Evolutionary conservation across 92 coral and sea anemone species (phyloP), one percentile per base, ranked within the genome.

Genomic region (Galaxea fascicularis): DNA sequence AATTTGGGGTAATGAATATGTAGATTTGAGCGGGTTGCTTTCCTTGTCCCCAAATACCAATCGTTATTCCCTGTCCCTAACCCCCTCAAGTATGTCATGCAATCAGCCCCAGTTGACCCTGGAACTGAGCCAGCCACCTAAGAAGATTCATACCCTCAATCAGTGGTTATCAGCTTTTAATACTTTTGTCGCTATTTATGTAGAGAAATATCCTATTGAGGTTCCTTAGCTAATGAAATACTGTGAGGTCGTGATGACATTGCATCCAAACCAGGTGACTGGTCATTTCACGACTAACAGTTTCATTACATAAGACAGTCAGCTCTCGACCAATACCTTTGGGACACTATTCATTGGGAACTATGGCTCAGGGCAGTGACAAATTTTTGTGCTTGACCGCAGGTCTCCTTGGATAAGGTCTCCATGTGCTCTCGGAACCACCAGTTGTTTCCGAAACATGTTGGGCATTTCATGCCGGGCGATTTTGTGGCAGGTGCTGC

Each of bases 141-240:
- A n/a, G n/a, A n/a, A n/a, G n/a, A n/a, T n/a, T n/a, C n/a, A n/a
- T n/a, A n/a, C n/a, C n/a, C n/a, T n/a, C n/a, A n/a, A n/a, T n/a
- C n/a, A n/a, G n/a, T n/a, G n/a, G n/a, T n/a, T n/a, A n/a, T n/a
- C n/a, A n/a, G n/a, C n/a, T n/a, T n/a, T n/a, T n/a, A n/a, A n/a
- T 63, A 26, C 68, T 63, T 63, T 63, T n/a, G 68, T 63, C 28
- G 31, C 68, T 29, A 27, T 63, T 26, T 63, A 63, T 63, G 68
- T 63, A 22, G 28, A 63, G 68, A 63, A 58, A 63, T 10, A 24
- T 63, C 68, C 41, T 1, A 63, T 10, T 27, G 31, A 63, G 31
- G 68, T 29, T 63, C 30, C 68, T 27, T n/a, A 63, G 68, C 68
- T 63, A 10, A 63, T 63, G 68, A 63, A 63, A n/a, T 63, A 63